phyloP scores from a whole-genome alignment of 2,797 vertebrate species.

The Sylvilagus floridanus region DNA sequence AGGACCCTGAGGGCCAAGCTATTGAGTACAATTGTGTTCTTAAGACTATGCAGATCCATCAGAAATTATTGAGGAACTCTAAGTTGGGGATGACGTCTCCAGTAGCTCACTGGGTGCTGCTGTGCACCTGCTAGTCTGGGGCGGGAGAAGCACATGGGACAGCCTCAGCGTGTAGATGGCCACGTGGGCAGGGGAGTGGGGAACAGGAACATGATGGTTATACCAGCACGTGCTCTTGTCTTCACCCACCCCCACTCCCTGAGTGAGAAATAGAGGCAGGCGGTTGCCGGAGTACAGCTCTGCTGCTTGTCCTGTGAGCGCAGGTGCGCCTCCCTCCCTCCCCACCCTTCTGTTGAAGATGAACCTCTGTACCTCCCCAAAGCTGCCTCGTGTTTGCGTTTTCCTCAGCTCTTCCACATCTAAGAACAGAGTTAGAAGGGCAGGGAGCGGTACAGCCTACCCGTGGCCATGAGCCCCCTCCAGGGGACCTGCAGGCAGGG shows the following conservation, averaged over 20 bases:
- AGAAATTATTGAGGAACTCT: not conserved
- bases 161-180: not conserved
- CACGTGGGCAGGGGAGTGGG: not conserved
- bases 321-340: too few species aligned
- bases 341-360: too few species aligned
- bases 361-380: not conserved
- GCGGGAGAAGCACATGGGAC: not conserved
- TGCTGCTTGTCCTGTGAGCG: not conserved
- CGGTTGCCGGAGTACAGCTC: too few species aligned
- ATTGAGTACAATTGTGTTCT: not conserved
- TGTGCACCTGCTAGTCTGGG: not conserved
- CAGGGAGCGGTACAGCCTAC: not conserved
- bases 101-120: not conserved
- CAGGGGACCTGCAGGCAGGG: not conserved
- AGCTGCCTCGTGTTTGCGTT: not conserved
- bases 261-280: not conserved
- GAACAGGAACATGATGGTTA: not conserved
- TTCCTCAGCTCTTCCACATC: not conserved
- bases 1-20: not conserved
- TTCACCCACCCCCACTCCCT: not conserved
- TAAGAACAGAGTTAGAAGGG: not conserved
- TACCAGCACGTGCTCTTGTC: not conserved
- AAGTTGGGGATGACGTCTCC: not conserved
- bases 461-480: not conserved
- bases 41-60: not conserved